phyloP scores from a whole-genome alignment of 2,113 vertebrate species.

The Electrona antarctica region DNA sequence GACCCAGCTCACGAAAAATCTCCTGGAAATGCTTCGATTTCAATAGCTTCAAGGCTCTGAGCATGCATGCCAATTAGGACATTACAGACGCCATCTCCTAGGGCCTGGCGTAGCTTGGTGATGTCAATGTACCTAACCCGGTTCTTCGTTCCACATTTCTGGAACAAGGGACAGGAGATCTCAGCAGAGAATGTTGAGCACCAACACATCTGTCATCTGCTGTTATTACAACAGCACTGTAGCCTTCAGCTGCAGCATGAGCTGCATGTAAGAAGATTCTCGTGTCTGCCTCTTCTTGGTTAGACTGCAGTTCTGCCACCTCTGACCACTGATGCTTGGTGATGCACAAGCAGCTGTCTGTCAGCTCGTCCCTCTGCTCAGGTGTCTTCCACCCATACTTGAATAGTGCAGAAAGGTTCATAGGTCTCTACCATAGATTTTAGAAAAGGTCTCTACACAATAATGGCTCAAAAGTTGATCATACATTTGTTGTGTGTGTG shows the following conservation, averaged over 20 bases:
- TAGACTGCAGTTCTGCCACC: slow-evolving; percentile 1
- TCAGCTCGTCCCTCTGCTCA: slow-evolving; percentile 1
- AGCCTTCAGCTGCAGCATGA: slow-evolving; percentile 11
- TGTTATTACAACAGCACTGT: background rate
- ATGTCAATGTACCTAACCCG: background rate
- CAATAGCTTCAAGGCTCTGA: slow-evolving; percentile 9
- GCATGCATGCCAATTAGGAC: background rate
- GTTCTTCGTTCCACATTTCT: slow-evolving; percentile 23
- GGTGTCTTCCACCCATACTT: slow-evolving; percentile 4
- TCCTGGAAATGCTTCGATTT: slow-evolving; percentile 1
- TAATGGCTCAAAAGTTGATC: no score
- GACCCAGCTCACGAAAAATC: slow-evolving; percentile 1
- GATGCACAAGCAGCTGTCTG: slow-evolving; percentile 2
- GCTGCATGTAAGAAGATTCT: slow-evolving; percentile 12
- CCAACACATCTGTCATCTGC: slow-evolving; percentile 13
- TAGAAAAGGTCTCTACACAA: no score
- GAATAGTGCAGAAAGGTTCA: no score
- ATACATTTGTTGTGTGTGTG: slow-evolving; percentile 1
- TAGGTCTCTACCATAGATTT: no score
- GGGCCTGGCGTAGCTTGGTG: background rate
- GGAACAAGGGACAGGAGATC: slow-evolving; percentile 7
- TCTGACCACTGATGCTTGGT: slow-evolving; percentile 7
- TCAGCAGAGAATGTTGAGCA: background rate
- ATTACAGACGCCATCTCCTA: slow-evolving; percentile 1
- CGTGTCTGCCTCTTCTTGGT: slow-evolving; percentile 9